These are phyloP conservation scores for Leptobrachium leishanense DNA, from an alignment of 2,113 vertebrate genomes.

Conservation along the genomic window DNA sequence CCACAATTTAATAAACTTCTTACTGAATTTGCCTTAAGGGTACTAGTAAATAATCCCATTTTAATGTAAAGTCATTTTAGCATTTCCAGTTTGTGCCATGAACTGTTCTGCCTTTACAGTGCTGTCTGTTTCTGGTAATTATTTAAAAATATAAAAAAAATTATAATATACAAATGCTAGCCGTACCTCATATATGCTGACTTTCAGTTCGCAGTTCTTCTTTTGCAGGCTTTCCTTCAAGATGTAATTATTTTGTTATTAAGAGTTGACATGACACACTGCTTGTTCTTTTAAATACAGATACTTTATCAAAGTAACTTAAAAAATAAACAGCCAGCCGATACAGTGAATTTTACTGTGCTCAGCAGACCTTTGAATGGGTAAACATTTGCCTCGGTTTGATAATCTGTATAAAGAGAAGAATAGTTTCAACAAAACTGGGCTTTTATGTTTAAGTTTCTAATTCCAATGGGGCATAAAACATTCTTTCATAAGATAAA, in stretches of 20 bases:
- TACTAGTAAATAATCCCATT: conserved; percentile 39
- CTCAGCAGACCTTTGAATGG: conserved; percentile 12
- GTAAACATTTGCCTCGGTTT: conserved; percentile 29
- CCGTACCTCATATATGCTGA: neutral
- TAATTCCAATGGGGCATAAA: neutral
- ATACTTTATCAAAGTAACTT: conserved; percentile 20
- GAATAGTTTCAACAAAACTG: conserved; percentile 1
- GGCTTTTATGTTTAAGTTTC: neutral
- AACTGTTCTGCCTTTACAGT: neutral
- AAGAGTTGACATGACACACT: conserved; percentile 30
- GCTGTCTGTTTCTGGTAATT: conserved; percentile 5
- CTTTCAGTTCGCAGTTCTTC: neutral
- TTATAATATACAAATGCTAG: conserved; percentile 16
- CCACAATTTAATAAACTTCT: conserved; percentile 40
- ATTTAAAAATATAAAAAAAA: neutral
- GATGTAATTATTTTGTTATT: conserved; percentile 37
- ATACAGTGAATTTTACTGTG: conserved; percentile 30
- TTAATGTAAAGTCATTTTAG: conserved; percentile 22
- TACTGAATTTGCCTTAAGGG: conserved; percentile 18
- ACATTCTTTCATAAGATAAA: neutral
- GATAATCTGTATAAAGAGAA: conserved; percentile 22
- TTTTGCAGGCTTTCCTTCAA: conserved; percentile 11
- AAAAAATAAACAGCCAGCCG: conserved; percentile 13
- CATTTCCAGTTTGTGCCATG: conserved; percentile 6
- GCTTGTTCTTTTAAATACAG: conserved; percentile 22